Evolutionary conservation across 2,888 invertebrate species (phyloP).

Genomic region (Zonitis immaculata): DNA sequence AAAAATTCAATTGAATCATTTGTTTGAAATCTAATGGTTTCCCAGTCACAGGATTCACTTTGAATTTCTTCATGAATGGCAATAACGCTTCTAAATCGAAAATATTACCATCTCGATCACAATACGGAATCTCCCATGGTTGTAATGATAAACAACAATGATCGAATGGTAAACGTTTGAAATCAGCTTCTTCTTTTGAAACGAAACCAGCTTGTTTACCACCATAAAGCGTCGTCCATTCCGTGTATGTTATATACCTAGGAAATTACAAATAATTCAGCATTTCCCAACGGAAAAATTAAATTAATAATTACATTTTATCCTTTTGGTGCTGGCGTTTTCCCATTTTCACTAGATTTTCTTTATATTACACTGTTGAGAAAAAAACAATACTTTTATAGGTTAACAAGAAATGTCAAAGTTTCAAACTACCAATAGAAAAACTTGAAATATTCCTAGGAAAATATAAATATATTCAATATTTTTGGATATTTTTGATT

Average conservation of each 20-base stretch:
- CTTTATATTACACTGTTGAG: no score
- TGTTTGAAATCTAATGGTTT: constrained; percentile 79
- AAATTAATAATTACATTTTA: constrained; percentile 66
- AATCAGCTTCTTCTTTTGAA: constrained; percentile 71
- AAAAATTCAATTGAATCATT: constrained; percentile 79
- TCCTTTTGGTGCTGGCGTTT: constrained; percentile 92
- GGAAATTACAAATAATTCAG: constrained; percentile 10
- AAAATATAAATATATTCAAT: not conserved
- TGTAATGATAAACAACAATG: constrained; percentile 89
- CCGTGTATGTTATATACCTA: constrained; percentile 82
- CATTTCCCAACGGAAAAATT: no score
- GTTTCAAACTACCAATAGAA: not conserved
- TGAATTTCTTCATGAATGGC: constrained; percentile 84
- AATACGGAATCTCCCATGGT: constrained; percentile 89
- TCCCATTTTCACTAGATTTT: constrained; percentile 64
- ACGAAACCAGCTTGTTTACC: constrained; percentile 68
- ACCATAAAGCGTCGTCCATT: constrained; percentile 86
- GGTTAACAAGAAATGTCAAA: constrained; percentile 9
- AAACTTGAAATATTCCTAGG: not conserved
- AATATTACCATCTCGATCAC: constrained; percentile 84
- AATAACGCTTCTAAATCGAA: constrained; percentile 87
- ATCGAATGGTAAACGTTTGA: constrained; percentile 86
- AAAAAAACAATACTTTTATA: constrained; percentile 5
- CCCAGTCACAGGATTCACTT: constrained; percentile 91
- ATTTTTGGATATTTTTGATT: no score